A percentile compares a stretch with the other conserved stretches of the same genome.
These are phyloP conservation scores for Habroteleia sp. DNA, from an alignment of 2,888 invertebrate genomes.

Conservation along the genomic window DNA sequence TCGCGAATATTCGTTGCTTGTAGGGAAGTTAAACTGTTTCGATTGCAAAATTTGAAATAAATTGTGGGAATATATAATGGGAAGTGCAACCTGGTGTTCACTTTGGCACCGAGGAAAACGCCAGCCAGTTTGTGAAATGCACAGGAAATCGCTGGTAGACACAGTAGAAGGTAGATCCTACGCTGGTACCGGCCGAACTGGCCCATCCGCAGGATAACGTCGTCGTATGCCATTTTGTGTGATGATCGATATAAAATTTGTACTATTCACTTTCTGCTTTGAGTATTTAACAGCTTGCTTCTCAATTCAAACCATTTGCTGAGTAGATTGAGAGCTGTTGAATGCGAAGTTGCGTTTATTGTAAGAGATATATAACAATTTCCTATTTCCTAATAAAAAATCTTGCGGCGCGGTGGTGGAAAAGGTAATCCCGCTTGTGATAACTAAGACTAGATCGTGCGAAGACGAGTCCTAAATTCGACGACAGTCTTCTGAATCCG, in stretches of 20 bases:
- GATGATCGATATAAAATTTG: slow-evolving; percentile 26
- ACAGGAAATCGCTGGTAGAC: slow-evolving; percentile 87
- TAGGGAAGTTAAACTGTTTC: too few relatives aligned
- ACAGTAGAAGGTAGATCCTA: slow-evolving; percentile 86
- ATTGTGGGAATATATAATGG: too few relatives aligned
- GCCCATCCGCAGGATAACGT: slow-evolving; percentile 85
- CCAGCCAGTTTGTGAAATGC: slow-evolving; percentile 89
- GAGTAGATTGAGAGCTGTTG: slow-evolving; percentile 7
- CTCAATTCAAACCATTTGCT: slow-evolving; percentile 4
- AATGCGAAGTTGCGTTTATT: background rate
- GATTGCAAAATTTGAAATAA: too few relatives aligned
- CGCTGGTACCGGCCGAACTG: slow-evolving; percentile 88
- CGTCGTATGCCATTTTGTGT: slow-evolving; percentile 86
- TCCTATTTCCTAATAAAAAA: slow-evolving; percentile 9
- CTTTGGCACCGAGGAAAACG: slow-evolving; percentile 86
- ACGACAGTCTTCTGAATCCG: slow-evolving; percentile 30
- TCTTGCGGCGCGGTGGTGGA: background rate
- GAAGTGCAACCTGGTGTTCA: slow-evolving; percentile 83
- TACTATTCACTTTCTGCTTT: slow-evolving; percentile 28
- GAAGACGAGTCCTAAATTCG: slow-evolving; percentile 21
- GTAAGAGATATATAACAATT: slow-evolving; percentile 29
- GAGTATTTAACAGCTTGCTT: slow-evolving; percentile 4
- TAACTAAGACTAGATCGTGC: slow-evolving; percentile 30
- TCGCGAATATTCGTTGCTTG: too few relatives aligned
- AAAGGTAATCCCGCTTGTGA: slow-evolving; percentile 3